phyloP scores from a whole-genome alignment of 2,113 vertebrate species.

The Chrysemys picta region DNA sequence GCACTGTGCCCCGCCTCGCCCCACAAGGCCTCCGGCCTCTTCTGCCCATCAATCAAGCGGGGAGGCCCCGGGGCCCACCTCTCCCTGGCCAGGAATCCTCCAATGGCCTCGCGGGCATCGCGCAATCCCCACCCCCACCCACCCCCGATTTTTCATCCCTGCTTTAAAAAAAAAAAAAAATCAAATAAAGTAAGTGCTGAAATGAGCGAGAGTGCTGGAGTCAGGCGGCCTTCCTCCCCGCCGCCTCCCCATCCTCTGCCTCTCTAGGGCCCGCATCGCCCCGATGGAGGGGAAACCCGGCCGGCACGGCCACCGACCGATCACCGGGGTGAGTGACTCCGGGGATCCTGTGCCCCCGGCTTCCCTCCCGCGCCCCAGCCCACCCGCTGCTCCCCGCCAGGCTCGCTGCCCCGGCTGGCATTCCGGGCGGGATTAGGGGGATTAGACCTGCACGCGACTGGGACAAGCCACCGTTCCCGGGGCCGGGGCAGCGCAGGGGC shows the following conservation, averaged over 20 bases:
- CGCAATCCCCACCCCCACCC: not conserved
- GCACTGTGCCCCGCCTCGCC: not conserved
- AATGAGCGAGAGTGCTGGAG: not conserved
- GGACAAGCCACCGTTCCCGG: constrained; percentile 28
- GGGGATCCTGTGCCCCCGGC: too few relatives aligned
- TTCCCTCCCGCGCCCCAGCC: not conserved
- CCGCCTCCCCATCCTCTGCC: not conserved
- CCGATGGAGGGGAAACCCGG: not conserved
- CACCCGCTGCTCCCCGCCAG: not conserved
- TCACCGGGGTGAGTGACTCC: constrained; percentile 50
- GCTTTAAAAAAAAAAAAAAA: not conserved
- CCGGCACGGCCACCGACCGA: not conserved
- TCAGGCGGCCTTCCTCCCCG: not conserved
- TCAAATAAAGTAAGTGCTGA: not conserved
- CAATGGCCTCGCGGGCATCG: constrained; percentile 30
- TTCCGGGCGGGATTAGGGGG: constrained; percentile 45
- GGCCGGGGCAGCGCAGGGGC: not conserved
- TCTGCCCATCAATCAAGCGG: not conserved
- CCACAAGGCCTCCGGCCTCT: not conserved
- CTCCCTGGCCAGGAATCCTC: constrained; percentile 28
- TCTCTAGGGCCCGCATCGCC: not conserved
- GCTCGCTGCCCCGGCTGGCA: not conserved
- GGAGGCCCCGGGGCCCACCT: constrained; percentile 19
- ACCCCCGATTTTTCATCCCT: not conserved
- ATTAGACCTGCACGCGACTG: constrained; percentile 25